Conservation (phyloP, 30 jellyfish, hydroid and myxozoan genomes). For the Clytia hemisphaerica region DNA sequence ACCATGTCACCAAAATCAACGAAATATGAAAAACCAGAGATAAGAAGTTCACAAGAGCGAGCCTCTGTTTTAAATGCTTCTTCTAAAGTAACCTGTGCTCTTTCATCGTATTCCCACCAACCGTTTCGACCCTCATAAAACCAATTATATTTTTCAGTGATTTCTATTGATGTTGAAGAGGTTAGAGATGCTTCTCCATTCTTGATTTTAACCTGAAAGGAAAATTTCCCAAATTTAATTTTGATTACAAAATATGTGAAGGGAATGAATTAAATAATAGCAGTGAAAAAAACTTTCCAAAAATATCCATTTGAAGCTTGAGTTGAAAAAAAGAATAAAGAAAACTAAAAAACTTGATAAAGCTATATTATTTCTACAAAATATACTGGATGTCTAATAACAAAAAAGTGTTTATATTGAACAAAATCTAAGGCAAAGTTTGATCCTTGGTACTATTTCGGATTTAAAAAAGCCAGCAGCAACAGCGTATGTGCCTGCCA, state of each 20-base stretch:
- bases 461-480: no score
- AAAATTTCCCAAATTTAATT: neutral
- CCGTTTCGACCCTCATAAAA: slow-evolving; percentile 98
- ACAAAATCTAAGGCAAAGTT: no score
- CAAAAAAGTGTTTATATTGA: no score
- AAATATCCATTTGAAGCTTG: no score
- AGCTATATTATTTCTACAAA: no score
- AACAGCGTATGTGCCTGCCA: no score
- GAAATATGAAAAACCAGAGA: slow-evolving; percentile 81
- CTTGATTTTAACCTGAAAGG: slow-evolving; percentile 40
- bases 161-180: neutral
- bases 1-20: slow-evolving; percentile 77
- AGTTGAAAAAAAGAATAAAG: no score
- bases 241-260: neutral
- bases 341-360: no score
- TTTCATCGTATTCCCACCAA: slow-evolving; percentile 97
- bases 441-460: no score
- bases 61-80: slow-evolving; percentile 48
- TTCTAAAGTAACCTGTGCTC: slow-evolving; percentile 74
- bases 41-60: slow-evolving; percentile 56
- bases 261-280: neutral
- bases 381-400: no score
- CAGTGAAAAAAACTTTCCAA: neutral
- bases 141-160: slow-evolving; percentile 50
- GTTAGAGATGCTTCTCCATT: neutral